A percentile compares a stretch with the other conserved stretches of the same genome.
Conservation (phyloP, 2,797 vertebrate species). For the Rhabdophis nuchalis region DNA sequence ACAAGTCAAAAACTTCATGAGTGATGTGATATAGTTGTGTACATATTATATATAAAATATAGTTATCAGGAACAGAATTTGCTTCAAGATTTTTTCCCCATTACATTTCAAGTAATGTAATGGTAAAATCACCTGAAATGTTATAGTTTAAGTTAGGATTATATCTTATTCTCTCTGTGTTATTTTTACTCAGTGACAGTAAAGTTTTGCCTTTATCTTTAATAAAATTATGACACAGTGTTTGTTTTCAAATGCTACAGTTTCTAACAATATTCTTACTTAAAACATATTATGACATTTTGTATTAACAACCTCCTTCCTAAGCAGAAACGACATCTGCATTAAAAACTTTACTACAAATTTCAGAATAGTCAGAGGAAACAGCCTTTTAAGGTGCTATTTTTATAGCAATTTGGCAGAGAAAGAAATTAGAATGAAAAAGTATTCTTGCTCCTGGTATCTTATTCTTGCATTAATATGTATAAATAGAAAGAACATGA, state of each 20-base stretch:
- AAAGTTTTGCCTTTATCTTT: neutral
- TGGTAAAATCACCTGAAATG: too few species aligned
- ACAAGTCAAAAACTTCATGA: neutral
- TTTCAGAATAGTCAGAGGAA: slow-evolving; percentile 26
- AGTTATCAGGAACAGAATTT: neutral
- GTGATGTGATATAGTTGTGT: neutral
- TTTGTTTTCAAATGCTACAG: neutral
- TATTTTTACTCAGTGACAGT: neutral
- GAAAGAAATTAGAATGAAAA: slow-evolving; percentile 47
- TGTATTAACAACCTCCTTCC: neutral
- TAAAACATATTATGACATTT: neutral
- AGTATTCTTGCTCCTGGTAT: slow-evolving; percentile 45
- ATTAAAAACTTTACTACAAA: neutral
- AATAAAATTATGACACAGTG: neutral
- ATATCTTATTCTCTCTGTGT: neutral
- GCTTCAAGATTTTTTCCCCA: neutral
- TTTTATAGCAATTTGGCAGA: slow-evolving; percentile 54
- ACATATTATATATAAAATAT: neutral
- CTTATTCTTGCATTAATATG: slow-evolving; percentile 52
- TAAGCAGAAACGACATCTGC: neutral
- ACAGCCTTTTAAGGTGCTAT: slow-evolving; percentile 41
- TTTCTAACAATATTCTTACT: neutral
- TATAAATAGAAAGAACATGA: slow-evolving; percentile 58
- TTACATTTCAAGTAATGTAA: neutral
- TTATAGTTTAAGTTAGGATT: neutral